Percentiles rank a stretch among this genome's conserved stretches.
These are phyloP conservation scores for Amphiduros pacificus DNA, from an alignment of 2,888 invertebrate species.

Conservation along the genomic window DNA sequence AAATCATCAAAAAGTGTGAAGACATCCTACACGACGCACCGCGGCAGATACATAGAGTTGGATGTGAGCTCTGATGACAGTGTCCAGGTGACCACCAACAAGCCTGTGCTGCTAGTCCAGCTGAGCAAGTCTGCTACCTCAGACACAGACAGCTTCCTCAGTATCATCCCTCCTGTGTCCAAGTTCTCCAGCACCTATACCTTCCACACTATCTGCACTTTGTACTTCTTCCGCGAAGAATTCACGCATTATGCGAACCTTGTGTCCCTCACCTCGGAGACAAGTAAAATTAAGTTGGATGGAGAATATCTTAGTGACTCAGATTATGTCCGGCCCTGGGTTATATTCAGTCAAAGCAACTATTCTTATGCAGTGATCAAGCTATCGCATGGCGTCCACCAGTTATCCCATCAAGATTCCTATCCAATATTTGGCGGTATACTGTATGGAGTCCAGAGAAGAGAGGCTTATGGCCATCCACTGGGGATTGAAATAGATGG, in stretches of 20 bases:
- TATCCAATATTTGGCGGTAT: neutral
- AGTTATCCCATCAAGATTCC: neutral
- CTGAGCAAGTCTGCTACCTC: neutral
- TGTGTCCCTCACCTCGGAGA: neutral
- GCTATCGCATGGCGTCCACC: neutral
- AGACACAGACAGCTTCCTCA: neutral
- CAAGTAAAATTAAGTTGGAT: neutral
- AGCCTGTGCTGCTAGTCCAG: neutral
- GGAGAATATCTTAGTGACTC: neutral
- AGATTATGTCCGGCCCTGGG: neutral
- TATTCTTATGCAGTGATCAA: neutral
- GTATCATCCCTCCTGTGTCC: neutral
- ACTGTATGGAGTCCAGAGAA: neutral
- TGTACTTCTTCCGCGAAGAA: neutral
- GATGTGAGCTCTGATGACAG: neutral
- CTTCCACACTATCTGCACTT: neutral
- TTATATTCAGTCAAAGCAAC: neutral
- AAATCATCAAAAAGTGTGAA: no score
- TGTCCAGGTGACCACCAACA: neutral
- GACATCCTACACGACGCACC: no score
- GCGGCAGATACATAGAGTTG: neutral
- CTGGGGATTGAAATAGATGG: neutral
- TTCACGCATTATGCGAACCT: neutral
- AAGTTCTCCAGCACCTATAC: neutral
- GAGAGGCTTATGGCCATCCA: constrained; percentile 1